Evolutionary conservation across 2,888 invertebrate species (phyloP), one percentile per base, ranked within the genome.

Genomic region (Tortrix viridana): DNA sequence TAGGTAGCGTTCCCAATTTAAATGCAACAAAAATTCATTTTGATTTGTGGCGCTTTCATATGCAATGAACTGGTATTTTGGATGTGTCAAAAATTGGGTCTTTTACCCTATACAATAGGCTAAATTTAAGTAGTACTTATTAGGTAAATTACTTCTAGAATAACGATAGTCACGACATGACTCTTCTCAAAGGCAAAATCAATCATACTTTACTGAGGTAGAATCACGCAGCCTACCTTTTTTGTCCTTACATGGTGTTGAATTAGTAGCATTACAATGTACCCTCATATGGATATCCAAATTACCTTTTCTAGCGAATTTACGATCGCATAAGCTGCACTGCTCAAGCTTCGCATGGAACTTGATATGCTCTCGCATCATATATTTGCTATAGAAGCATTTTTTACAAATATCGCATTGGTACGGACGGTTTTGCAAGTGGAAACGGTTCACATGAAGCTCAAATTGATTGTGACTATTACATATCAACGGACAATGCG

Each of bases 391-490:
- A 18, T 68, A 71, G 48, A 71, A 73, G 0, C 68, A 26, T 46
- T 71, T 73, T 1, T 61, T 65, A 52, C 73, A 73, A 20, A 65
- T 62, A 49, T 65, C 58, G 43, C 73, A 73, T 46, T 68, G 60
- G 32, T 71, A 73, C 1, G 73, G 73, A 14, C 71, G 70, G 7
- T 64, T 60, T 64, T 71, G 67, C 16, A 70, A 60, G 63, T 73
- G 73, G 23, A 68, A 71, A 48, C 71, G 67, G 38, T 73, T 73
- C 0, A 71, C 65, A 18, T 73, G 73, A 0, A 70, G 53, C 53
- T 73, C 73, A 1, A 67, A 56, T 46, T 70, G 69, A 1, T 61
- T 70, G 7, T 66, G 50, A 7, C 67, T 65, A 5, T 66, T 65
- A 7, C 70, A 57, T 0, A 62, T 19, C 16, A 57, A 16, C 9